Evolutionary conservation across 2,797 vertebrate genomes (phyloP).

Genomic region (Spinus pinus): DNA sequence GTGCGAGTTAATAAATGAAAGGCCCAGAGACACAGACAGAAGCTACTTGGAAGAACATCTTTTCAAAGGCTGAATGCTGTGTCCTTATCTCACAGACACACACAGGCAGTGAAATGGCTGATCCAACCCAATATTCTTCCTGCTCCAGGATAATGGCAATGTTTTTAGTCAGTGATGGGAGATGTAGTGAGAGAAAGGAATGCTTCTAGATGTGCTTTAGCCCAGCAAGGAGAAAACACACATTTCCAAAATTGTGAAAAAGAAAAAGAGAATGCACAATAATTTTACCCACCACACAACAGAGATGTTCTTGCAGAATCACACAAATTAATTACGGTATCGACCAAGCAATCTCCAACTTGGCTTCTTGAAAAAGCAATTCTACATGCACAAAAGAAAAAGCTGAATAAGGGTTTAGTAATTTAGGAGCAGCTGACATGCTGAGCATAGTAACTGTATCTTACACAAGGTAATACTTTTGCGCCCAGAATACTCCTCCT

Average conservation of each 20-base stretch:
- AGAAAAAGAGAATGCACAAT: not conserved
- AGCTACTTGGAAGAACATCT: not conserved
- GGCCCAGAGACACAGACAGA: not conserved
- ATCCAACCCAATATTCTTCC: not conserved
- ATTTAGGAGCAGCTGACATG: not conserved
- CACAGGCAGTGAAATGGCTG: constrained; percentile 21
- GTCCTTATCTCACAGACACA: constrained; percentile 55
- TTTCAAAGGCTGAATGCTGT: constrained; percentile 1
- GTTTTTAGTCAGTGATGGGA: not conserved
- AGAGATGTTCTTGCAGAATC: not conserved
- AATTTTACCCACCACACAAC: not conserved
- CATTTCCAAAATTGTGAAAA: not conserved
- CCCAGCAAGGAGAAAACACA: not conserved
- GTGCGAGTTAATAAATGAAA: not conserved
- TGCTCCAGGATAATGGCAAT: not conserved
- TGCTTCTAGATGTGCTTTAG: not conserved
- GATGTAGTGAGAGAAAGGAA: not conserved
- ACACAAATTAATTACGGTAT: not conserved
- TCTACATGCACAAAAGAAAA: not conserved
- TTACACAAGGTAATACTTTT: not conserved
- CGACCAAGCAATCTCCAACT: not conserved
- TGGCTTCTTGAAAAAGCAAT: not conserved
- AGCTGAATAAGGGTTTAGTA: not conserved
- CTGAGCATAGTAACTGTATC: not conserved
- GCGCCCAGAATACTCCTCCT: not conserved